Conservation (phyloP, 2,888 invertebrate species). For the Cylindroiulus punctatus region DNA sequence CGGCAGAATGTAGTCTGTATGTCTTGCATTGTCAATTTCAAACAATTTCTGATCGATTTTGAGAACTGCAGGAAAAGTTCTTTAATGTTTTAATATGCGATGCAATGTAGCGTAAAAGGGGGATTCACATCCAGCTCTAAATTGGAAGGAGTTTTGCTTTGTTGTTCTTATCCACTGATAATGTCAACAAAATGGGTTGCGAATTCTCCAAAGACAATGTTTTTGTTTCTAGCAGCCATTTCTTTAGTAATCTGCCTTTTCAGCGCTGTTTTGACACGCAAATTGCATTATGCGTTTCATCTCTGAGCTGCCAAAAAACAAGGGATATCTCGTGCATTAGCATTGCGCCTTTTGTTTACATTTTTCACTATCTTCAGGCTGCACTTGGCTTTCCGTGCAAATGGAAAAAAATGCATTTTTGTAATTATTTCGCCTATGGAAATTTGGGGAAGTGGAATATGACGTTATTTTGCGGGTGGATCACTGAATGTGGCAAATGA, state of each 20-base stretch:
- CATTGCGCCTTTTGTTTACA: not conserved
- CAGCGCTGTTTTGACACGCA: slow-evolving; percentile 16
- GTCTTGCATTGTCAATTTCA: too few relatives aligned
- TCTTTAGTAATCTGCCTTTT: not conserved
- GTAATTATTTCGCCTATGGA: not conserved
- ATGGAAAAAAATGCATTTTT: not conserved
- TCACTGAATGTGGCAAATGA: not conserved
- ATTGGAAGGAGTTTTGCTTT: not conserved
- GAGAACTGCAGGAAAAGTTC: too few relatives aligned
- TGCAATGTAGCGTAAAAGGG: too few relatives aligned
- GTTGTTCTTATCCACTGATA: not conserved
- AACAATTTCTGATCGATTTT: too few relatives aligned
- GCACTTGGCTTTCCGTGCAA: not conserved
- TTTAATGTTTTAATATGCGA: too few relatives aligned
- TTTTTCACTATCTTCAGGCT: not conserved
- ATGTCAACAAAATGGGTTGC: not conserved
- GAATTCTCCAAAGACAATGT: slow-evolving; percentile 4
- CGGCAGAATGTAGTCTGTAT: too few relatives aligned
- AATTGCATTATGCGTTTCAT: slow-evolving; percentile 2
- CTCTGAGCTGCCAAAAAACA: not conserved
- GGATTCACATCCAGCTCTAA: not conserved
- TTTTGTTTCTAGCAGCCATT: not conserved
- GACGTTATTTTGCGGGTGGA: not conserved
- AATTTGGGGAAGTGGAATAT: not conserved
- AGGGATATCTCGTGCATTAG: slow-evolving; percentile 1